Percentiles rank a stretch among this genome's conserved stretches.
Evolutionary conservation across 2,797 vertebrate species (phyloP).

Genomic region (Muscicapa comitata): DNA sequence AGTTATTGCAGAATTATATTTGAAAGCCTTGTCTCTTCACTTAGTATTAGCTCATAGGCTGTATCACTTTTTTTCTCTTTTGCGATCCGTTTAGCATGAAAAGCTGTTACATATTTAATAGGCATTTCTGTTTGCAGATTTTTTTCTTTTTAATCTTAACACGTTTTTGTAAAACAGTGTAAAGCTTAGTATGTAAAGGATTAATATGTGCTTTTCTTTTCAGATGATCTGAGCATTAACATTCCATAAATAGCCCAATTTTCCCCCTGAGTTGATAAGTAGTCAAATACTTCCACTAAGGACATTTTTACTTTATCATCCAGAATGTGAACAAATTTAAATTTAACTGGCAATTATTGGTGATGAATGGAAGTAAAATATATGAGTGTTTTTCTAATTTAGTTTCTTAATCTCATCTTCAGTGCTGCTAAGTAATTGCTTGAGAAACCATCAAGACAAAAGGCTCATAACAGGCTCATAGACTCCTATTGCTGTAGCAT

Average conservation of each 20-base stretch:
- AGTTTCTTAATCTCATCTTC: conserved; percentile 49
- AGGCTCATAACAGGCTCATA: background rate
- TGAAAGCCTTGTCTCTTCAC: background rate
- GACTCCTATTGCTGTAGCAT: background rate
- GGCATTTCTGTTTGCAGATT: background rate
- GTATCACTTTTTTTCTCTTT: background rate
- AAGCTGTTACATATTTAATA: background rate
- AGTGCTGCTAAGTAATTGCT: conserved; percentile 25
- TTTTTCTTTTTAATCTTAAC: background rate
- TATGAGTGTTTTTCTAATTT: conserved; percentile 59
- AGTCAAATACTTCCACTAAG: conserved; percentile 55
- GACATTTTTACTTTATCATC: conserved; percentile 63
- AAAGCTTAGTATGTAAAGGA: background rate
- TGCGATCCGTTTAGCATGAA: background rate
- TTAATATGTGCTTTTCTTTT: background rate
- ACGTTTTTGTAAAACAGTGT: background rate
- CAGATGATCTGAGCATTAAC: conserved; percentile 5
- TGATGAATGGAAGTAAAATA: conserved; percentile 61
- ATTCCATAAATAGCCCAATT: conserved; percentile 37
- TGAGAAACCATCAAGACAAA: conserved; percentile 10
- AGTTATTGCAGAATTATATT: background rate
- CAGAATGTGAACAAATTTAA: conserved; percentile 60
- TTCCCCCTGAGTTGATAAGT: conserved; percentile 47
- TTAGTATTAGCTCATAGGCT: background rate
- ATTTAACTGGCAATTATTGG: conserved; percentile 61